Conservation (phyloP, 1,140 invertebrate genomes). For the Drosophila kepulauana region DNA sequence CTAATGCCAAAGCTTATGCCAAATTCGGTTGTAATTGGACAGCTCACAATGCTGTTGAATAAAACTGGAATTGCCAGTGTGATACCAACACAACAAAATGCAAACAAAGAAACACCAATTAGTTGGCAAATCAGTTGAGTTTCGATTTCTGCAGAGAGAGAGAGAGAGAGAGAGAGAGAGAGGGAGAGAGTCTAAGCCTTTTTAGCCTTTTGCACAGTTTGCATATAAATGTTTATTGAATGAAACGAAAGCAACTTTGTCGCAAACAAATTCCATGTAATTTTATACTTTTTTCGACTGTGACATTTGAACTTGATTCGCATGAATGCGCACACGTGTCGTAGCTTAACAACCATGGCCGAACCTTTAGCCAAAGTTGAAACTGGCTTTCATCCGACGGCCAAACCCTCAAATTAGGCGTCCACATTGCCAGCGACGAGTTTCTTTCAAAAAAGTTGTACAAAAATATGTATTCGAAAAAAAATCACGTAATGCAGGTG, state of each 20-base stretch:
- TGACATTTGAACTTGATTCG: conserved; percentile 47
- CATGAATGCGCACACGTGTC: conserved; percentile 42
- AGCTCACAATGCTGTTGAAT: background rate
- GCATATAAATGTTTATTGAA: conserved; percentile 12
- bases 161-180: no score
- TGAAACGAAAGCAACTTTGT: conserved; percentile 26
- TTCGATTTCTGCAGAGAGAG: background rate
- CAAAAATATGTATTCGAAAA: background rate
- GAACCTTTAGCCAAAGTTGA: conserved; percentile 10
- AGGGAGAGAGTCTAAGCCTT: background rate
- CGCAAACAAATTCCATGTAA: conserved; percentile 30
- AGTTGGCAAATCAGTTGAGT: background rate
- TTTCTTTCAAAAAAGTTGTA: conserved; percentile 11
- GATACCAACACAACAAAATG: background rate
- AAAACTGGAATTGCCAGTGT: background rate
- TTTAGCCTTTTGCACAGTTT: background rate
- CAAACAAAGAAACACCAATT: conserved; percentile 5
- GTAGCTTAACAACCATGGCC: conserved; percentile 28
- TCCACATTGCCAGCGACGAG: conserved; percentile 2
- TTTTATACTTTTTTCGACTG: conserved; percentile 24
- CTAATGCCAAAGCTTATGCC: background rate
- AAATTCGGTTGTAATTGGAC: background rate
- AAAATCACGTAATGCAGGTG: background rate
- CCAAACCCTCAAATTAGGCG: conserved; percentile 17
- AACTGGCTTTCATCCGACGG: conserved; percentile 12